Percentiles rank a stretch among this genome's conserved stretches.
These are phyloP conservation scores for Rhinichthys osculus DNA, from an alignment of 2,797 vertebrate genomes.

Conservation along the genomic window DNA sequence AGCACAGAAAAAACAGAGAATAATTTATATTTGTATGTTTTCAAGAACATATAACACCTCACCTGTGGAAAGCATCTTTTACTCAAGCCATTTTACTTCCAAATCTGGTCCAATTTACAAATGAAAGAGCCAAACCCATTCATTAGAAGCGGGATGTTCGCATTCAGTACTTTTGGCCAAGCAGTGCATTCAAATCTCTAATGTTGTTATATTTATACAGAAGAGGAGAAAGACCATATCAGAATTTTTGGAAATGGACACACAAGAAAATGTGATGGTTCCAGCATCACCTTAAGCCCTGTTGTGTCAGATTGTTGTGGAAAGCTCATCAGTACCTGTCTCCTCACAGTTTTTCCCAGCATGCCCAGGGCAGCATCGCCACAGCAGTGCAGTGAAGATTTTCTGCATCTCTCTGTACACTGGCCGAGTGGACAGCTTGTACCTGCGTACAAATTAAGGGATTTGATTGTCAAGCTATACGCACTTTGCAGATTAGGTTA, in stretches of 20 bases:
- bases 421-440: slow-evolving; percentile 76
- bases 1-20: slow-evolving; percentile 37
- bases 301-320: background rate
- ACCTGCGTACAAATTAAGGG: slow-evolving; percentile 62
- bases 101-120: slow-evolving; percentile 53
- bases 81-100: background rate
- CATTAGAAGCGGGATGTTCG: background rate
- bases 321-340: slow-evolving; percentile 72
- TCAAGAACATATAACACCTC: slow-evolving; percentile 58
- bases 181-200: background rate
- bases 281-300: background rate
- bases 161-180: background rate
- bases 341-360: slow-evolving; percentile 82
- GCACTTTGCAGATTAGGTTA: background rate
- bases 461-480: background rate
- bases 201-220: background rate
- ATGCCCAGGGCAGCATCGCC: slow-evolving; percentile 90
- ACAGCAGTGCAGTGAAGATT: slow-evolving; percentile 77
- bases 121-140: background rate
- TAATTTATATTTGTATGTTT: slow-evolving; percentile 37
- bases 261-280: background rate
- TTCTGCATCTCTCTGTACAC: slow-evolving; percentile 83
- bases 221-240: background rate
- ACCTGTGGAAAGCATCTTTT: slow-evolving; percentile 35
- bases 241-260: background rate